These are phyloP conservation scores for Ditylenchus weischeri DNA, from an alignment of 2,888 invertebrate genomes.

Conservation along the genomic window DNA sequence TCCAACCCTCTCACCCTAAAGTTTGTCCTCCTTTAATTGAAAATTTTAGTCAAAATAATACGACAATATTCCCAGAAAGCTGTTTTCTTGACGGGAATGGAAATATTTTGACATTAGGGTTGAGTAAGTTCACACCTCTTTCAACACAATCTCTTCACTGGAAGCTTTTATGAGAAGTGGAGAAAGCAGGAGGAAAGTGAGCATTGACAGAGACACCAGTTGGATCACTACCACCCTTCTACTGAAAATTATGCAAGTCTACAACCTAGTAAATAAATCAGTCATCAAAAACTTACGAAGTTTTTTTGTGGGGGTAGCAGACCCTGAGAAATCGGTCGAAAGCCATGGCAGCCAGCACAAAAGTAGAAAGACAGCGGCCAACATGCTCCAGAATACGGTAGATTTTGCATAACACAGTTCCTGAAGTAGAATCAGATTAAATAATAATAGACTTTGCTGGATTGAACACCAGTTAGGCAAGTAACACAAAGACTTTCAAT, in stretches of 20 bases:
- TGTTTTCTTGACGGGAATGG: too few relatives aligned
- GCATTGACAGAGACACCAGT: constrained; percentile 28
- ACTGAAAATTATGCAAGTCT: constrained; percentile 9
- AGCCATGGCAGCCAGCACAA: constrained; percentile 45
- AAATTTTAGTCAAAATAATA: too few relatives aligned
- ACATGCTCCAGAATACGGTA: constrained; percentile 58
- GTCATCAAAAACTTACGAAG: constrained; percentile 15
- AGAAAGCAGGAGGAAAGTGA: constrained; percentile 38
- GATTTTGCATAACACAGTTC: constrained; percentile 52
- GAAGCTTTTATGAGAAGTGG: constrained; percentile 36
- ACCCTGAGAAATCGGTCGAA: constrained; percentile 69
- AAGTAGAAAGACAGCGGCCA: constrained; percentile 43
- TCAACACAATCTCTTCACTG: constrained; percentile 35
- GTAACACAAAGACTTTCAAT: too few relatives aligned
- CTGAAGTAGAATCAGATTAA: constrained; percentile 35
- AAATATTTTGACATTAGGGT: too few relatives aligned
- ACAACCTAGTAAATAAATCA: not conserved
- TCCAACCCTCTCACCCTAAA: too few relatives aligned
- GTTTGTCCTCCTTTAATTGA: too few relatives aligned
- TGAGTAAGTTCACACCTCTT: constrained; percentile 21
- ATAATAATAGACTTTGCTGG: too few relatives aligned
- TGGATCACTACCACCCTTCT: constrained; percentile 30
- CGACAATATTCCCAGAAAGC: too few relatives aligned
- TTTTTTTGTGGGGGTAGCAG: constrained; percentile 67
- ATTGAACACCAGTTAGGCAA: too few relatives aligned